Evolutionary conservation across 2,113 vertebrate species (phyloP).

Genomic region (Polypterus senegalus): DNA sequence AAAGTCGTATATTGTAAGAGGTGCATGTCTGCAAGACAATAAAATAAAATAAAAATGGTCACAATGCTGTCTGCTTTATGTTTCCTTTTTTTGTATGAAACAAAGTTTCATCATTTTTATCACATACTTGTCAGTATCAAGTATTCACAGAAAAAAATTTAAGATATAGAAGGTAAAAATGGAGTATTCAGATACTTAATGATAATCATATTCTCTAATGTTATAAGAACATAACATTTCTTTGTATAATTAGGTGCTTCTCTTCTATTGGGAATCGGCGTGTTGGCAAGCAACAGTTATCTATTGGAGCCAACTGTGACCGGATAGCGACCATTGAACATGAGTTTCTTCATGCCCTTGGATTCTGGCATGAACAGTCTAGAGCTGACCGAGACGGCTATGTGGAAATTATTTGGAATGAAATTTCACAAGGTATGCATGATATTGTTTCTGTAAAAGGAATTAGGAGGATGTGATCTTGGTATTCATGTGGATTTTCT

Average conservation of each 20-base stretch:
- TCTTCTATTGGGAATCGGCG: constrained; percentile 68
- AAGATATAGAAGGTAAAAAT: too few relatives aligned
- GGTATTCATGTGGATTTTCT: neutral
- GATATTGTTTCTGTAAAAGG: neutral
- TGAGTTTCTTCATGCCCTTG: constrained; percentile 74
- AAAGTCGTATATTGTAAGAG: neutral
- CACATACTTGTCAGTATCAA: too few relatives aligned
- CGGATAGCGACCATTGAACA: constrained; percentile 62
- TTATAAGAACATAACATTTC: too few relatives aligned
- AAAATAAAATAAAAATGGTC: too few relatives aligned
- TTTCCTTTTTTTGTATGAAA: too few relatives aligned
- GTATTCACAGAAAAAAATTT: too few relatives aligned
- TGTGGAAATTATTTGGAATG: constrained; percentile 60
- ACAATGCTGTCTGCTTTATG: too few relatives aligned
- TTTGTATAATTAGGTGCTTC: constrained; percentile 58
- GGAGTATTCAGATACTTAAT: too few relatives aligned
- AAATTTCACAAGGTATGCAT: constrained; percentile 52
- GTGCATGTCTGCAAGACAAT: too few relatives aligned
- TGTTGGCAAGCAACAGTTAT: constrained; percentile 58
- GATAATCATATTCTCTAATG: too few relatives aligned
- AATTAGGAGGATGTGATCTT: neutral
- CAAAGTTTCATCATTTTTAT: too few relatives aligned
- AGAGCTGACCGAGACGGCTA: constrained; percentile 75
- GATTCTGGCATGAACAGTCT: constrained; percentile 86
- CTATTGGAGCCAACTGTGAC: constrained; percentile 67